Evolutionary conservation across 1,140 invertebrate genomes (phyloP), one percentile per base, ranked within the genome.

Genomic region (Hypothenemus hampei): DNA sequence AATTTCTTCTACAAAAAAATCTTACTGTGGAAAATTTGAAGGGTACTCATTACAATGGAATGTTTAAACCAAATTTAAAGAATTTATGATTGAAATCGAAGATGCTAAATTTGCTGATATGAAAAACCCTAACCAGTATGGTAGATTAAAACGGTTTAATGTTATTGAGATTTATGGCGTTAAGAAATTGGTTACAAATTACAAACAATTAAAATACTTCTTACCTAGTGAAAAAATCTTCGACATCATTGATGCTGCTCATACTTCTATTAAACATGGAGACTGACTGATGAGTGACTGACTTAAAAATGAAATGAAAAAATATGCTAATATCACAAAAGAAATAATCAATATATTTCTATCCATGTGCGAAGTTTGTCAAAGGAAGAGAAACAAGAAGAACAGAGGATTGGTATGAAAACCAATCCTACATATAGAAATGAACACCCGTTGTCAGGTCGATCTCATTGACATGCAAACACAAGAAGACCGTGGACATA

Each of bases 401-500:
- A 67, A 65, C 46, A 68, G 65, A 57, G 61, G 65, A 35, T 45
- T 68, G 35, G 60, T 66, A 36, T 45, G 49, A 46, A 60, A 72
- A 48, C 62, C 69, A n/a, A 67, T 73, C 11, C 41, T 66, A 23
- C 41, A 51, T 52, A 49, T 19, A 35, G 60, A 74, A 52, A 59
- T 72, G 40, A 72, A 72, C 45, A 56, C 39, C 46, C 22, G 73
- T 45, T 72, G 71, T 52, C 73, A 77, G 66, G 67, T 78, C 7
- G 74, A 77, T 62, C 55, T 78, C 5, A 77, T 77, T 37, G 73
- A 76, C 59, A 55, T 71, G 23, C 74, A 76, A 56, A 64, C 67
- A 22, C 59, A 70, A 40, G 8, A 18, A 20, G 74, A 75, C 65
- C 63, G 65, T 11, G 60, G 69, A 0, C 73, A 53, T 52, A 73